Conservation (phyloP, 2,797 vertebrate genomes). For the Apodemus agrarius region DNA sequence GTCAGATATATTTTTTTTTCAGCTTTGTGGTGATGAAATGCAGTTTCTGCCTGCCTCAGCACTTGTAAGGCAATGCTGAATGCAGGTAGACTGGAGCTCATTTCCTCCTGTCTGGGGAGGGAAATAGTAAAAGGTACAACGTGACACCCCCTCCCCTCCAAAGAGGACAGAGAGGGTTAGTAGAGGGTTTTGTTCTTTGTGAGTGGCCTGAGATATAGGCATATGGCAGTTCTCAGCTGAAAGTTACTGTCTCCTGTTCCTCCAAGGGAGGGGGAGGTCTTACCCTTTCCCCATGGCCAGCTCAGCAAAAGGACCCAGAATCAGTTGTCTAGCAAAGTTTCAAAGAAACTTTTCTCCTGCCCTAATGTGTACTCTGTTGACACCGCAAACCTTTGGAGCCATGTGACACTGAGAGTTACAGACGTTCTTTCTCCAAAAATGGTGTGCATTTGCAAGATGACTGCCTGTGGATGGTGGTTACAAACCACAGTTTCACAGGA, state of each 20-base stretch:
- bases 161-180: not conserved
- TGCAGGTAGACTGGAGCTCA: not conserved
- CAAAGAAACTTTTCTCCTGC: not conserved
- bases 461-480: accelerated
- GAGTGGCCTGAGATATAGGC: not conserved
- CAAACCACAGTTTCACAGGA: not conserved
- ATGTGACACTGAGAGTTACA: not conserved
- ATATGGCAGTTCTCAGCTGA: not conserved
- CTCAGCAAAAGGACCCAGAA: not conserved
- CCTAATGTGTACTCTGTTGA: not conserved
- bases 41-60: conserved; percentile 32
- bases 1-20: not conserved
- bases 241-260: not conserved
- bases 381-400: not conserved
- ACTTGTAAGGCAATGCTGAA: not conserved
- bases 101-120: not conserved
- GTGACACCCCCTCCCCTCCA: not conserved
- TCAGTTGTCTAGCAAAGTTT: not conserved
- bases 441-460: not conserved
- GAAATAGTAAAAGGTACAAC: not conserved
- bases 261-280: not conserved
- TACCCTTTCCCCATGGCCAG: not conserved
- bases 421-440: not conserved
- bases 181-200: not conserved
- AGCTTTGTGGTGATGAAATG: conserved; percentile 46